Percentiles rank a stretch among this genome's conserved stretches.
Conservation (phyloP, 2,113 vertebrate genomes). For the Gracilinanus agilis region DNA sequence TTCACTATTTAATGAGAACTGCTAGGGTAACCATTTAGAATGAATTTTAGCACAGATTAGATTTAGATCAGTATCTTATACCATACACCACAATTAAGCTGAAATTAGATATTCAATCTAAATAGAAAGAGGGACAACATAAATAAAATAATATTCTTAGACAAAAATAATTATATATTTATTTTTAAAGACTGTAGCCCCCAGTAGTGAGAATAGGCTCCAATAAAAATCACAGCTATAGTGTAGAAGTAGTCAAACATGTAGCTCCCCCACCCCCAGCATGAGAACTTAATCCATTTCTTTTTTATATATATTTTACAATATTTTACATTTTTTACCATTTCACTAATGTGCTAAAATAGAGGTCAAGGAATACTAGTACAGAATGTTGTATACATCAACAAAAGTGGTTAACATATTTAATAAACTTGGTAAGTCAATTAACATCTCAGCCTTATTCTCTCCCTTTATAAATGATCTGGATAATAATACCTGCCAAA, state of each 20-base stretch:
- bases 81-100: not conserved
- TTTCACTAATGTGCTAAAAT: no score
- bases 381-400: not conserved
- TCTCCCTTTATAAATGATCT: not conserved
- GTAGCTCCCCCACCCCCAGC: no score
- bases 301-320: no score
- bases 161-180: not conserved
- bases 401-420: not conserved
- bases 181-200: not conserved
- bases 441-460: not conserved
- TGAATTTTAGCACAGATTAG: not conserved
- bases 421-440: not conserved
- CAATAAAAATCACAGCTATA: no score
- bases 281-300: no score
- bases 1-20: not conserved
- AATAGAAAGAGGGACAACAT: not conserved
- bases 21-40: not conserved
- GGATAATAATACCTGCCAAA: not conserved
- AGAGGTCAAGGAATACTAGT: not conserved
- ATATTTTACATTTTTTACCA: no score
- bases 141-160: not conserved
- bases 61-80: not conserved
- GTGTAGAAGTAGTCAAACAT: no score
- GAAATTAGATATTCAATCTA: not conserved
- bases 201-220: no score